Conservation (phyloP, 2,113 vertebrate genomes). For the Notiomystis cincta region DNA sequence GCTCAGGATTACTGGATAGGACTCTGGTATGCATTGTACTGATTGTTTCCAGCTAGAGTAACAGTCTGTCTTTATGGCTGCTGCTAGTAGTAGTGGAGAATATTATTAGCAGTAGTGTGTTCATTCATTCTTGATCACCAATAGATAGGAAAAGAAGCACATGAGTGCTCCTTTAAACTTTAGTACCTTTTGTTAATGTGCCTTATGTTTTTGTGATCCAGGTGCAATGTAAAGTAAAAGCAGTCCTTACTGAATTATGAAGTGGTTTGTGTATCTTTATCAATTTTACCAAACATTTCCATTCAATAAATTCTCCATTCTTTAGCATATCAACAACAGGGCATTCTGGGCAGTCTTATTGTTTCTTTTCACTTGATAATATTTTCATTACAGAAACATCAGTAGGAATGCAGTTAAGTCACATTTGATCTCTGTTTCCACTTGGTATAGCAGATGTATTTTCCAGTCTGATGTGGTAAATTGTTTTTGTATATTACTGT, state of each 20-base stretch:
- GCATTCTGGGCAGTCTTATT: background rate
- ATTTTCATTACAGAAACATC: background rate
- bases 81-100: background rate
- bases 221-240: background rate
- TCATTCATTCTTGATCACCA: slow-evolving; percentile 9
- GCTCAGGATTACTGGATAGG: slow-evolving; percentile 27
- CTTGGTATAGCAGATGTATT: background rate
- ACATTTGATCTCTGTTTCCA: background rate
- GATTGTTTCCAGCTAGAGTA: slow-evolving; percentile 60
- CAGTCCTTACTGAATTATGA: background rate
- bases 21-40: slow-evolving; percentile 41
- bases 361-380: background rate
- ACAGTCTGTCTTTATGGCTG: background rate
- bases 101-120: slow-evolving; percentile 6
- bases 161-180: background rate
- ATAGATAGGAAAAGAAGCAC: background rate
- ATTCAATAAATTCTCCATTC: background rate
- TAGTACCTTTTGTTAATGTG: background rate
- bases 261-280: background rate
- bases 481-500: background rate
- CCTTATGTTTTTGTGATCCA: background rate
- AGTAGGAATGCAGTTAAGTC: background rate
- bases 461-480: background rate
- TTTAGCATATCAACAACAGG: background rate
- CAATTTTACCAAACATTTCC: background rate